Evolutionary conservation across 2,888 invertebrate species (phyloP).

Genomic region (Micropterix aruncella): DNA sequence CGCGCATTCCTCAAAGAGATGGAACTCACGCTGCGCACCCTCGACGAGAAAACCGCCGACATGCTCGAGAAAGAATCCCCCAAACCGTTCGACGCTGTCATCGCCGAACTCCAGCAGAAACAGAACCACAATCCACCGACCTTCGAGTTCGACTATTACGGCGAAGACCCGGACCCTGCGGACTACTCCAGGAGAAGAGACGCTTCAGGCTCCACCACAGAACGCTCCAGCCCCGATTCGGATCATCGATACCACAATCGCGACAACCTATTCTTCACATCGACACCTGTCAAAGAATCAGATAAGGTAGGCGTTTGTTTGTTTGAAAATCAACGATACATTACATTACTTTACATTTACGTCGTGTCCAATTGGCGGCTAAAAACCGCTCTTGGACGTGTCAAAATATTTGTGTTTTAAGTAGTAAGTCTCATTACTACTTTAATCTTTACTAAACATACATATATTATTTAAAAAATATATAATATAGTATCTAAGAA

Average conservation of each 20-base stretch:
- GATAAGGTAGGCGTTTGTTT: constrained; percentile 10
- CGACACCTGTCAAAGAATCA: constrained; percentile 15
- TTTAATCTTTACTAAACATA: too few relatives aligned
- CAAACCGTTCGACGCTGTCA: constrained; percentile 38
- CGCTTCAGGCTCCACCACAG: constrained; percentile 11
- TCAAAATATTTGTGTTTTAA: too few relatives aligned
- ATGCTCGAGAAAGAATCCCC: constrained; percentile 28
- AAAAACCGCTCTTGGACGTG: too few relatives aligned
- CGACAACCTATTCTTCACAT: constrained; percentile 16
- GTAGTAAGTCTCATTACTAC: too few relatives aligned
- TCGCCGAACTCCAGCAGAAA: constrained; percentile 30
- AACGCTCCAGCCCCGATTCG: constrained; percentile 11
- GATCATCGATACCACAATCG: constrained; percentile 12
- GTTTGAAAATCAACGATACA: too few relatives aligned
- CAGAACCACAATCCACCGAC: constrained; percentile 18
- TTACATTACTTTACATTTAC: too few relatives aligned
- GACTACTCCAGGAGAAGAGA: constrained; percentile 10
- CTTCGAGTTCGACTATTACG: constrained; percentile 12
- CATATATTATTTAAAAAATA: too few relatives aligned
- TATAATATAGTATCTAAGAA: too few relatives aligned
- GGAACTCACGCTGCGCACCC: constrained; percentile 31
- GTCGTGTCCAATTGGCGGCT: too few relatives aligned
- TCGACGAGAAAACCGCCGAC: constrained; percentile 25
- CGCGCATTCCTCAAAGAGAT: constrained; percentile 31
- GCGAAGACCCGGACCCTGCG: constrained; percentile 11